Evolutionary conservation across 2,113 vertebrate genomes (phyloP).

Genomic region (Gopherus flavomarginatus): DNA sequence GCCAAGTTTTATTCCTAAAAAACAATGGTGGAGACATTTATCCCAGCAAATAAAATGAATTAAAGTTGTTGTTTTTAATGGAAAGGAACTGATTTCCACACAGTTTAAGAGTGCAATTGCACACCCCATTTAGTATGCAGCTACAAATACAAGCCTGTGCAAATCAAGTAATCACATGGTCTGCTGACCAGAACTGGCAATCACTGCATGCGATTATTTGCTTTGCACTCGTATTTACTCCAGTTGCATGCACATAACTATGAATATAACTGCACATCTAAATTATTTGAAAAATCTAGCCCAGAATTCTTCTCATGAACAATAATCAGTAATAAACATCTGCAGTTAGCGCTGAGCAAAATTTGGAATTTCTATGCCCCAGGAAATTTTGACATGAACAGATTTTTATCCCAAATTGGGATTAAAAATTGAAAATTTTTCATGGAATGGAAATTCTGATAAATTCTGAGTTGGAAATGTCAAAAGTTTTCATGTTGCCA

Average conservation of each 20-base stretch:
- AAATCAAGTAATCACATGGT: rapidly evolving
- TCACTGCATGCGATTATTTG: rapidly evolving
- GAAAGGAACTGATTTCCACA: background rate
- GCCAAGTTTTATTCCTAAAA: background rate
- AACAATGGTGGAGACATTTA: background rate
- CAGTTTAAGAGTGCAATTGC: background rate
- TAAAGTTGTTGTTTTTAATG: background rate
- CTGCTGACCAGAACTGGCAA: rapidly evolving
- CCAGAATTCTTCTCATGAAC: background rate
- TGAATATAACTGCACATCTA: rapidly evolving
- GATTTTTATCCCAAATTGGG: background rate
- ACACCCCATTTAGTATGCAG: rapidly evolving
- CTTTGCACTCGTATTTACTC: background rate
- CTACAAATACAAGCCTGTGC: rapidly evolving
- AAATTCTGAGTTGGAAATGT: background rate
- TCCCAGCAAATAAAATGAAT: background rate
- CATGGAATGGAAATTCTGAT: background rate
- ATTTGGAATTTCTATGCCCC: background rate
- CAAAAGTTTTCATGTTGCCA: background rate
- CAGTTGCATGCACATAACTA: background rate
- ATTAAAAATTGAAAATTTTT: background rate
- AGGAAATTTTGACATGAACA: background rate
- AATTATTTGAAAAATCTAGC: rapidly evolving
- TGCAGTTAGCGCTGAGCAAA: background rate
- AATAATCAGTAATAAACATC: background rate